Conservation (phyloP, 2,888 invertebrate genomes). For the Eupithecia exiguata region DNA sequence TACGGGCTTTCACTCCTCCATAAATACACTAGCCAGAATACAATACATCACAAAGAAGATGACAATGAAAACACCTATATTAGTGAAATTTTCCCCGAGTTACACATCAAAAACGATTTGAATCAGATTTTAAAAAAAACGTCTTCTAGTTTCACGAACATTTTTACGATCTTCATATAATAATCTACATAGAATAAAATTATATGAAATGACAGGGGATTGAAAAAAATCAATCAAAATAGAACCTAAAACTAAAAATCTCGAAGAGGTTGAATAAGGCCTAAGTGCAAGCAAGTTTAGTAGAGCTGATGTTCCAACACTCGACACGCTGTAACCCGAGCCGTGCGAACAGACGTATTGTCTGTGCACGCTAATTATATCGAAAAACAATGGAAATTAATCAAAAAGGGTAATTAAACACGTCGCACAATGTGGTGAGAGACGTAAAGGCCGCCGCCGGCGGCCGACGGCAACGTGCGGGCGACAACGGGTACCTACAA, state of each 20-base stretch:
- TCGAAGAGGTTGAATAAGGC: not conserved
- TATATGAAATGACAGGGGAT: not conserved
- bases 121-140: too few species aligned
- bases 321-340: conserved; percentile 58
- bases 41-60: too few species aligned
- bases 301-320: conserved; percentile 6
- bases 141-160: too few species aligned
- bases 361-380: conserved; percentile 70
- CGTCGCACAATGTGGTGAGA: conserved; percentile 24
- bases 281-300: not conserved
- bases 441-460: conserved; percentile 18
- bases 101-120: too few species aligned
- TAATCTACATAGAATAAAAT: too few species aligned
- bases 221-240: not conserved
- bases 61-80: too few species aligned
- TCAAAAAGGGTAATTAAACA: conserved; percentile 47
- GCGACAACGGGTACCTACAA: not conserved
- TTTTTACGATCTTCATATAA: too few species aligned
- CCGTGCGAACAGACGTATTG: conserved; percentile 59
- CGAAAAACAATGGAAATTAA: conserved; percentile 59
- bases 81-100: too few species aligned
- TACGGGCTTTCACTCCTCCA: too few species aligned
- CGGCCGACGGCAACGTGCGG: conserved; percentile 11
- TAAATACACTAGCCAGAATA: too few species aligned
- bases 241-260: not conserved